Evolutionary conservation across 2,888 invertebrate species (phyloP), one percentile per base, ranked within the genome.

Genomic region (Kuschelorhynchus macadamiae): DNA sequence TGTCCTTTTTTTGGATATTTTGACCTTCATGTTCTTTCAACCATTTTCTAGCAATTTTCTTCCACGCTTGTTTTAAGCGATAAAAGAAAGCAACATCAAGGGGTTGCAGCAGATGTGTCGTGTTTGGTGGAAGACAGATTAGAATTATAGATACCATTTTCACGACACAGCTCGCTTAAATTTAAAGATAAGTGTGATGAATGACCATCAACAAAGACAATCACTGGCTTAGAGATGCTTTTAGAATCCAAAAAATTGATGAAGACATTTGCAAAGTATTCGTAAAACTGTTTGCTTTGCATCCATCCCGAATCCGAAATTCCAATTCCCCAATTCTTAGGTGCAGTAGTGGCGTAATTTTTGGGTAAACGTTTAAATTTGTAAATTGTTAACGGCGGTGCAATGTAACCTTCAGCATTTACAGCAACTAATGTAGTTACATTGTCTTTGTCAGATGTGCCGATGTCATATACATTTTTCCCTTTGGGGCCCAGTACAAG

Each of bases 221-320:
- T 62, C 11, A 67, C 50, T 56, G 49, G 62, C 30, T 25, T 20
- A 0, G 14, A 25, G 33, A 67, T 67, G 18, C 20, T n/a, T 39
- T 33, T 12, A 30, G 14, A 11, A n/a, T 18, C 47, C 61, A 41
- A 61, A 67, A 25, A 55, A 18, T 44, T 44, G 7, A 66, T 3
- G 17, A 57, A 64, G 7, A 57, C 56, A 21, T 64, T 64, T 11
- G 59, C 47, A 36, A 56, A 56, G 20, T 64, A 64, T 56, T 64
- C 64, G 39, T 39, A 56, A 39, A 64, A 56, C 30, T 59, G 36
- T 59, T 61, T 62, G 44, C 69, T 62, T 36, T 66, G 62, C 52
- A 69, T 71, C 68, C 71, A 69, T 21, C 69, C 69, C 20, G 57
- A 39, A 18, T 69, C 69, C 11, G 71, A 62, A 20, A 44, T n/a